Evolutionary conservation across 2,888 invertebrate genomes (phyloP).

Genomic region (Coelinius sp.): DNA sequence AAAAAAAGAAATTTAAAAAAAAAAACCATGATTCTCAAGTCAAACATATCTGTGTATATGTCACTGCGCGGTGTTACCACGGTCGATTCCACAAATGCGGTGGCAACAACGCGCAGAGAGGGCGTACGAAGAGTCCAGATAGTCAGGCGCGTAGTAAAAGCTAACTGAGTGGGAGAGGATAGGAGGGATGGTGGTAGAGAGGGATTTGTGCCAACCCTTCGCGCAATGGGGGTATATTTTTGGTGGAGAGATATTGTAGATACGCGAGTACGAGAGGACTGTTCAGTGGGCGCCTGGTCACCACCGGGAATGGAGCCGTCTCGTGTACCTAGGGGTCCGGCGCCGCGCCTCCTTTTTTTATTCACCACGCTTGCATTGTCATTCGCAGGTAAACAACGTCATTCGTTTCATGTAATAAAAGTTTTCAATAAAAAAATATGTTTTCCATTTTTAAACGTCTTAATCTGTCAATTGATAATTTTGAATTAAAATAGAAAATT

Average conservation of each 20-base stretch:
- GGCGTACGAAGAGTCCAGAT: slow-evolving; percentile 38
- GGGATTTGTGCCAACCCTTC: slow-evolving; percentile 31
- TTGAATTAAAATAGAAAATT: too few species aligned
- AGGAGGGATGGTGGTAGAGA: background rate
- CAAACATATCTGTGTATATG: slow-evolving; percentile 16
- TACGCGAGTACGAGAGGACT: slow-evolving; percentile 11
- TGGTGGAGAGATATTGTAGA: slow-evolving; percentile 29
- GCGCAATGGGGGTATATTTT: slow-evolving; percentile 5
- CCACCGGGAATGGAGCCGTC: slow-evolving; percentile 63
- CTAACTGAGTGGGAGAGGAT: background rate
- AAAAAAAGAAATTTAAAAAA: background rate
- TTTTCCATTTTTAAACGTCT: background rate
- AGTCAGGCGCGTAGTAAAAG: slow-evolving; percentile 31
- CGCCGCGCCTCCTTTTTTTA: slow-evolving; percentile 69
- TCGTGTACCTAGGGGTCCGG: slow-evolving; percentile 65
- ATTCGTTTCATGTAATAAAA: background rate
- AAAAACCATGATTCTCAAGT: background rate
- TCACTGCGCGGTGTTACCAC: slow-evolving; percentile 31
- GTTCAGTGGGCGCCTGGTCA: slow-evolving; percentile 60
- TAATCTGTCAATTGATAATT: too few species aligned
- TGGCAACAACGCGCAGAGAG: slow-evolving; percentile 40
- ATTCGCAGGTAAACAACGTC: slow-evolving; percentile 60
- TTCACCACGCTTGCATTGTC: slow-evolving; percentile 67
- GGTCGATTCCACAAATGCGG: slow-evolving; percentile 48
- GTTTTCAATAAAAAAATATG: background rate